Conservation (phyloP, 1,140 invertebrate genomes). For the Diprion similis region DNA sequence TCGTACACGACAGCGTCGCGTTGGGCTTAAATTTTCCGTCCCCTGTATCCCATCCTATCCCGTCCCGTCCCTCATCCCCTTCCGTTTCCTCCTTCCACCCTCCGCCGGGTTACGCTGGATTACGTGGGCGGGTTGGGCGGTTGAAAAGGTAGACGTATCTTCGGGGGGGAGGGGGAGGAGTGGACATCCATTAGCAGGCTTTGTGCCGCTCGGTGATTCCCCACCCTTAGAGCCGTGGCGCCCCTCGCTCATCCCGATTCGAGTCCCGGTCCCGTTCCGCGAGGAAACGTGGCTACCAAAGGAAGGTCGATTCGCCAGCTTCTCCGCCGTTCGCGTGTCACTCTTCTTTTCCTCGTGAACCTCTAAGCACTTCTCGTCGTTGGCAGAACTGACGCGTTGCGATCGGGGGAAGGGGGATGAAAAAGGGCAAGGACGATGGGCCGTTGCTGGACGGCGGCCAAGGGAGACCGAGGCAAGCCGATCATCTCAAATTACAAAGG, state of each 20-base stretch:
- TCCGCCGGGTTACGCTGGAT: background rate
- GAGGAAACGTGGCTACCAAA: too few relatives aligned
- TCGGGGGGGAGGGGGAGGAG: slow-evolving; percentile 34
- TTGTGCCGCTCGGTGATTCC: slow-evolving; percentile 37
- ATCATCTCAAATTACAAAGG: slow-evolving; percentile 58
- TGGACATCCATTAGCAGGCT: slow-evolving; percentile 52
- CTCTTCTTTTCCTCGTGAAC: slow-evolving; percentile 23
- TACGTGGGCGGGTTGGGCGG: background rate
- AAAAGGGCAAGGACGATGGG: slow-evolving; percentile 4
- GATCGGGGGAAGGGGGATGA: slow-evolving; percentile 26
- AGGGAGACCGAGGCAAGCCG: slow-evolving; percentile 37
- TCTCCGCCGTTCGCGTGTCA: slow-evolving; percentile 29
- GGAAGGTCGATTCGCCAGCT: slow-evolving; percentile 29
- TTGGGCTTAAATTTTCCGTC: slow-evolving; percentile 25
- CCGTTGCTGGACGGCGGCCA: too few relatives aligned
- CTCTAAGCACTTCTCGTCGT: background rate
- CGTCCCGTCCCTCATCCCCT: background rate
- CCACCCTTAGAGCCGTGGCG: slow-evolving; percentile 29
- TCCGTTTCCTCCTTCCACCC: slow-evolving; percentile 1
- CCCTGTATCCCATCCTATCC: background rate
- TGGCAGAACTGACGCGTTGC: background rate
- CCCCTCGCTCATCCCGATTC: slow-evolving; percentile 38
- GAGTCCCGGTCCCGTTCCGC: slow-evolving; percentile 34
- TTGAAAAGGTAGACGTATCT: slow-evolving; percentile 31
- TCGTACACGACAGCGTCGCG: too few relatives aligned